Percentiles rank a stretch among this genome's conserved stretches.
These are phyloP conservation scores for Harmothoe impar DNA, from an alignment of 2,888 invertebrate genomes.

Conservation along the genomic window DNA sequence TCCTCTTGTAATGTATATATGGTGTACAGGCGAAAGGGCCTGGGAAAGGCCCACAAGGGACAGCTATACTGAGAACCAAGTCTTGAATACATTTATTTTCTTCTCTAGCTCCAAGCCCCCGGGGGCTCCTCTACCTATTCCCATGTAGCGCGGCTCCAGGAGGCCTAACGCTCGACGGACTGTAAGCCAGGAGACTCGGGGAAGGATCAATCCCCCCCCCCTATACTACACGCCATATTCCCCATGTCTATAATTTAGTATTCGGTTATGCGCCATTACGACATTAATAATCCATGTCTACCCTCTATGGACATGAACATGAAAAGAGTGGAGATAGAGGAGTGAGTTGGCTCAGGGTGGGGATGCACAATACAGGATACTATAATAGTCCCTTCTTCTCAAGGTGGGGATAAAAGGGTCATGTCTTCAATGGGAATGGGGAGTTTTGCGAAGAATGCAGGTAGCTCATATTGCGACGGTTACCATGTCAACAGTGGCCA, in stretches of 20 bases:
- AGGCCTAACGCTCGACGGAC: too few relatives aligned
- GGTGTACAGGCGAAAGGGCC: neutral
- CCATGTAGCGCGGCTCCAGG: neutral
- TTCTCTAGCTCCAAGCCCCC: neutral
- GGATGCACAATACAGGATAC: too few relatives aligned
- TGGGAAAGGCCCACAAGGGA: neutral
- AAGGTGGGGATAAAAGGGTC: too few relatives aligned
- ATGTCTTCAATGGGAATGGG: too few relatives aligned
- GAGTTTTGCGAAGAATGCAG: too few relatives aligned
- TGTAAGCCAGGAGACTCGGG: neutral
- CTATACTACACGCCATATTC: neutral
- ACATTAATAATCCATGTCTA: neutral
- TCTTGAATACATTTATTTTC: slow-evolving; percentile 29
- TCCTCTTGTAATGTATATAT: neutral
- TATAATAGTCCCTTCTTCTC: too few relatives aligned
- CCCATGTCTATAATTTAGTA: neutral
- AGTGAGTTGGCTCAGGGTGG: too few relatives aligned
- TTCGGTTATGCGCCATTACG: neutral
- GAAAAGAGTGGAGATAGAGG: too few relatives aligned
- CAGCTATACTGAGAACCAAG: slow-evolving; percentile 23
- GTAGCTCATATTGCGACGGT: too few relatives aligned
- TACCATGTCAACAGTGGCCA: too few relatives aligned
- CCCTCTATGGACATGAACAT: too few relatives aligned
- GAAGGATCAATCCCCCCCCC: neutral
- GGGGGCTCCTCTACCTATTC: neutral